A percentile compares a stretch with the other conserved stretches of the same genome.
phyloP scores from a whole-genome alignment of 2,888 invertebrate species.

The Archips xylosteana region DNA sequence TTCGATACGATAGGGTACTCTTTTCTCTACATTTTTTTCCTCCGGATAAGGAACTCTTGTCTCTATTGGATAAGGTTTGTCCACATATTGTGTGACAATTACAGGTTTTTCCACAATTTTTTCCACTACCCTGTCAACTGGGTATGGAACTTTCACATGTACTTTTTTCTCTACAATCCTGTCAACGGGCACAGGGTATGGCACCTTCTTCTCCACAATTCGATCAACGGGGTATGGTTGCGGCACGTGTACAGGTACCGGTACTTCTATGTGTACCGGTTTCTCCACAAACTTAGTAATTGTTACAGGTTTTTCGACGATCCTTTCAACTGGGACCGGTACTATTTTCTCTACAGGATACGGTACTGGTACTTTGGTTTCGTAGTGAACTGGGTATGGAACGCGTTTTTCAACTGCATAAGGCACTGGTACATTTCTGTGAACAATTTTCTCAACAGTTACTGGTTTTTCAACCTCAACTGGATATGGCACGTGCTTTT shows the following conservation, averaged over 20 bases:
- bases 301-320: constrained; percentile 84
- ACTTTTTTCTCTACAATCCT: constrained; percentile 80
- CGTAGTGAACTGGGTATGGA: constrained; percentile 76
- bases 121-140: constrained; percentile 78
- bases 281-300: constrained; percentile 78
- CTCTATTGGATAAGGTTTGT: constrained; percentile 80
- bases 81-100: constrained; percentile 73
- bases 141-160: constrained; percentile 73
- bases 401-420: constrained; percentile 82
- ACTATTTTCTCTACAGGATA: constrained; percentile 76
- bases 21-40: constrained; percentile 81
- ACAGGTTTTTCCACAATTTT: constrained; percentile 87
- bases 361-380: constrained; percentile 79
- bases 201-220: constrained; percentile 80
- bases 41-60: constrained; percentile 76
- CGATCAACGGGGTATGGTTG: constrained; percentile 83
- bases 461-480: constrained; percentile 77
- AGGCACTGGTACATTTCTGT: constrained; percentile 77
- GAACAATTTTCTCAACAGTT: constrained; percentile 68
- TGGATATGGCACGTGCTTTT: constrained; percentile 73
- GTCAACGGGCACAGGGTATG: constrained; percentile 75
- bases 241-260: constrained; percentile 69
- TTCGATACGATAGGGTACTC: constrained; percentile 84
- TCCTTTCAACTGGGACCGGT: constrained; percentile 77
- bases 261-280: constrained; percentile 74